Base-by-base conservation (phyloP, 1,140 invertebrate genomes). In the Chionoecetes opilio region DNA sequence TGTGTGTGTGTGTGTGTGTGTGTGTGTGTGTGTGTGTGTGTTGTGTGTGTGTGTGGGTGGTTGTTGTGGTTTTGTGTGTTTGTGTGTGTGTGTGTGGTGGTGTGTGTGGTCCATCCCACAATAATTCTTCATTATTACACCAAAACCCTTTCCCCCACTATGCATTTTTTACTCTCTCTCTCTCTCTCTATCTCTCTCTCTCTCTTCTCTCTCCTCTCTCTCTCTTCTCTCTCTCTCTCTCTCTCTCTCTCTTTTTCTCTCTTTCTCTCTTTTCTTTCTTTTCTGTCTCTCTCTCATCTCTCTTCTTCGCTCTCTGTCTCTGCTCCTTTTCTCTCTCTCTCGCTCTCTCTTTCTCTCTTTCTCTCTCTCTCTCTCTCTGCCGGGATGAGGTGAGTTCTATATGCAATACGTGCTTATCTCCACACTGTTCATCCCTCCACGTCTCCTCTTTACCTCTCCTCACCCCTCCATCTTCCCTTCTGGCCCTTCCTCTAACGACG, bases 331-430 rank as follows among this genome's bases (percentile, higher is more conserved):
- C 21, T 75, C 63, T 75, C 63, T 75, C 63, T 75, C 63, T 75
- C 63, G 26, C 63, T 75, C 63, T 75, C 63, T 75, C 53, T 75
- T 21, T 75, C 9, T 75, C 9, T 75, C 9, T 75, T 2, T 75
- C 9, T 75, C 53, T 75, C 53, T 75, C 53, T 75, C 53, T 75
- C 63, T 26, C 21, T 75, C 63, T n/a, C 63, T 75, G 11, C 6
- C 63, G 26, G 46, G 2, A 53, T 53, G 46, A 53, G 46, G 5
- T 75, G 63, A n/a, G 63, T 17, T 75, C 21, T 75, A 26, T 75
- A n/a, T 75, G 63, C 63, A 75, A 75, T 75, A 75, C 63, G 63
- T 75, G 63, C 63, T 75, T 75, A 75, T 75, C 63, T 75, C 63
- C 21, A 21, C 63, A n/a, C 63, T 75, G 63, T 75, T 75, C 63